Base-by-base conservation (phyloP, 2,888 invertebrate species). In the Aquatica leii region DNA sequence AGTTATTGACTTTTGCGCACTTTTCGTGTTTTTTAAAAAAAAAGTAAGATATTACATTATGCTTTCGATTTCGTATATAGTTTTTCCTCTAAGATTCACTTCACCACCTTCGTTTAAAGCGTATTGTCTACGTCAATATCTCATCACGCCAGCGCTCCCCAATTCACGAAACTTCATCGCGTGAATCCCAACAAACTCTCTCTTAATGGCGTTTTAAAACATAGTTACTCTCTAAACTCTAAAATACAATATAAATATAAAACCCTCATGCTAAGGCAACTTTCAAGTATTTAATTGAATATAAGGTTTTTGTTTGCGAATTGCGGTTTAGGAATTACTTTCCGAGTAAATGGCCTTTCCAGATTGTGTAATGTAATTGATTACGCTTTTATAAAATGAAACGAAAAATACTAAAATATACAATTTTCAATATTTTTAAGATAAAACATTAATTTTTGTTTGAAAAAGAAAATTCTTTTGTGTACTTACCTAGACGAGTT, bases 91-190 rank as follows among this genome's bases (percentile, higher is more conserved):
- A 63, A 63, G 55, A 59, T 63, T 59, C 55, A 59, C 50, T 59
- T 55, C 63, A 51, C 59, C 63, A 63, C 66, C 66, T 66, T 66
- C 66, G 66, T 62, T 69, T 69, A 69, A 67, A 69, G 56, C 67
- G 59, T 66, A 69, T 69, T 69, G 69, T 69, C 69, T 69, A 60
- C 69, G 66, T 69, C 69, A 69, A 69, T 69, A 67, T 69, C 67
- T 63, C 67, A 65, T 66, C 67, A 66, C 69, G 69, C 65, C 66
- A 65, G 64, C 67, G 64, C 67, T 67, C 67, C 61, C 67, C 69
- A 66, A 69, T 69, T 69, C 67, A 59, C 65, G 43, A 67, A 67
- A 69, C 66, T 69, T 66, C 67, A 66, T 66, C 66, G 66, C 66
- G 61, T 64, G 66, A 69, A 67, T 69, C 69, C 66, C 59, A 63